A percentile compares a stretch with the other conserved stretches of the same genome.
phyloP scores from a whole-genome alignment of 2,888 invertebrate genomes.

The Erannis defoliaria region DNA sequence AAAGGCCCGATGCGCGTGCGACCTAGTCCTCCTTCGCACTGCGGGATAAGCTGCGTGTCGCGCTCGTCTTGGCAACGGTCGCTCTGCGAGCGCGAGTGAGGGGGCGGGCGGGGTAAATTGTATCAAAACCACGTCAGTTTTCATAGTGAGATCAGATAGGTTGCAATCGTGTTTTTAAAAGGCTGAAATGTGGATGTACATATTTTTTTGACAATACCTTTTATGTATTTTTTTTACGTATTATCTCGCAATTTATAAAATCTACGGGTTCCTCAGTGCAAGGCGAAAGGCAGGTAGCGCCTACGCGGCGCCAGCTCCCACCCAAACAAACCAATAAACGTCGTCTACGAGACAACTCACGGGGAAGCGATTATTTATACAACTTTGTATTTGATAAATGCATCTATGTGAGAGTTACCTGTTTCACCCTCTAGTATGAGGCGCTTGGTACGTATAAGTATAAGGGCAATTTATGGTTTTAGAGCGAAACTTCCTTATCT shows the following conservation, averaged over 20 bases:
- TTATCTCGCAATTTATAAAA: neutral
- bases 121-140: too few relatives aligned
- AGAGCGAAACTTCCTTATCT: neutral
- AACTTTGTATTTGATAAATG: slow-evolving; percentile 61
- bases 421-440: slow-evolving; percentile 48
- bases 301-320: slow-evolving; percentile 64
- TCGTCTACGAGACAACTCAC: slow-evolving; percentile 68
- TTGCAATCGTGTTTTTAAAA: too few relatives aligned
- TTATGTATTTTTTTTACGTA: neutral
- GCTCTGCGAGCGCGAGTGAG: too few relatives aligned
- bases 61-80: too few relatives aligned
- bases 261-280: neutral
- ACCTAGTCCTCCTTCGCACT: too few relatives aligned
- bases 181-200: too few relatives aligned
- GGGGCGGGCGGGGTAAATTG: too few relatives aligned
- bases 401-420: slow-evolving; percentile 48
- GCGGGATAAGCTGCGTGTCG: too few relatives aligned
- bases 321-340: slow-evolving; percentile 80
- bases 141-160: too few relatives aligned
- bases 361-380: slow-evolving; percentile 71
- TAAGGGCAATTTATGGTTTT: slow-evolving; percentile 11
- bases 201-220: too few relatives aligned
- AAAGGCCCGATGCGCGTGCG: too few relatives aligned
- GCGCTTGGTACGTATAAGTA: slow-evolving; percentile 5
- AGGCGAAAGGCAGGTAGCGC: slow-evolving; percentile 58